A percentile compares a stretch with the other conserved stretches of the same genome.
Evolutionary conservation across 2,888 invertebrate genomes (phyloP).

Genomic region (Drosophila atroscutellata): DNA sequence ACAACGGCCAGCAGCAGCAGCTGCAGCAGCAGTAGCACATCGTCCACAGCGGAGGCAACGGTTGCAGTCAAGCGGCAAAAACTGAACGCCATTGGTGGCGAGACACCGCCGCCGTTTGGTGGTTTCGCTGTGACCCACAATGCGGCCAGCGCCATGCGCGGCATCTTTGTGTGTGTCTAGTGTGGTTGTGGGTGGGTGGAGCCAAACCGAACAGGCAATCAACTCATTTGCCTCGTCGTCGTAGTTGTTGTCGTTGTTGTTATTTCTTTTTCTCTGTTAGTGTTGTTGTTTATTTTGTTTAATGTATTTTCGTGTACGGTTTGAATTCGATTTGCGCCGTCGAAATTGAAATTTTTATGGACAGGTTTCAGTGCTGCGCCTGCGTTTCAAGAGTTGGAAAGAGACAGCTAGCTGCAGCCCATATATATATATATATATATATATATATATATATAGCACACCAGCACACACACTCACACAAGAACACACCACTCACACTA

Average conservation of each 20-base stretch:
- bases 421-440: constrained; percentile 14
- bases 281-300: constrained; percentile 54
- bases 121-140: constrained; percentile 73
- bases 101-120: constrained; percentile 50
- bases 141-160: constrained; percentile 79
- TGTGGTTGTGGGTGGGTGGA: constrained; percentile 60
- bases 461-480: constrained; percentile 24
- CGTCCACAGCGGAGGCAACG: constrained; percentile 40
- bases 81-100: constrained; percentile 57
- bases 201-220: constrained; percentile 50
- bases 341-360: constrained; percentile 66
- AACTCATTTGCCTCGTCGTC: constrained; percentile 36
- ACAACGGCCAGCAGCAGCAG: constrained; percentile 20
- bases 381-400: constrained; percentile 27
- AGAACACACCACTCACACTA: constrained; percentile 34
- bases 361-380: constrained; percentile 53
- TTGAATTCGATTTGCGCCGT: constrained; percentile 63
- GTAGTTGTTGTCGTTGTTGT: constrained; percentile 26
- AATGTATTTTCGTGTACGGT: constrained; percentile 55
- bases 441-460: background rate
- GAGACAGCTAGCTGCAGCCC: constrained; percentile 59
- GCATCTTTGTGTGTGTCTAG: constrained; percentile 81
- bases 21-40: constrained; percentile 32
- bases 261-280: constrained; percentile 36
- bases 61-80: constrained; percentile 77